Conservation (phyloP, 30 jellyfish, hydroid and myxozoan species). For the Aurelia aurita region DNA sequence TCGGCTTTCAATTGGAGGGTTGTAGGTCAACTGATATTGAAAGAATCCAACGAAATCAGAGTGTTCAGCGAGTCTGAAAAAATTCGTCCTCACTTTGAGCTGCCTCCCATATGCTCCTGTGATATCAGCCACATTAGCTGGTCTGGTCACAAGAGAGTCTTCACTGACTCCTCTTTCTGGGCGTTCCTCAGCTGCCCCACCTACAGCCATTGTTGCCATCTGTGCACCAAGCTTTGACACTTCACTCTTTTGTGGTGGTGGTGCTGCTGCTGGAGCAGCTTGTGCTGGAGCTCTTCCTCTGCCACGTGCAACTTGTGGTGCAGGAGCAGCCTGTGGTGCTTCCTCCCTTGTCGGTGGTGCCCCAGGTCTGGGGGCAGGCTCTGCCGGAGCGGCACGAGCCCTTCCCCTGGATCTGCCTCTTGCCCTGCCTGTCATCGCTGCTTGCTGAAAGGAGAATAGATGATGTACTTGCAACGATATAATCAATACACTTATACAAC, state of each 20-base stretch:
- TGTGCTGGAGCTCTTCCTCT: conserved; percentile 82
- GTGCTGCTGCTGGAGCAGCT: conserved; percentile 53
- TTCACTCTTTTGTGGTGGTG: conserved; percentile 59
- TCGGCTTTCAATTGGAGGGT: conserved; percentile 84
- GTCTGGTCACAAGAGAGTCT: conserved; percentile 35
- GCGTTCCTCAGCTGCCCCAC: conserved; percentile 48
- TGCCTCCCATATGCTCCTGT: conserved; percentile 70
- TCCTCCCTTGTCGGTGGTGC: conserved; percentile 75
- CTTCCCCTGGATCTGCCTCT: conserved; percentile 92
- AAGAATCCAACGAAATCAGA: conserved; percentile 64
- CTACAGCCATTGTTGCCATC: conserved; percentile 40
- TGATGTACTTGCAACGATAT: too few species aligned
- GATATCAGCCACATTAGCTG: conserved; percentile 17
- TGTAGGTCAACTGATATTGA: conserved; percentile 78
- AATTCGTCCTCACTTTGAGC: conserved; percentile 69
- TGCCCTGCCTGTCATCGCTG: conserved; percentile 92
- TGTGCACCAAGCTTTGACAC: conserved; percentile 58
- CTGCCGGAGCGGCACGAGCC: conserved; percentile 61
- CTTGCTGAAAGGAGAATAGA: too few species aligned
- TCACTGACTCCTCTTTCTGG: conserved; percentile 61
- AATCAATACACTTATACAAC: too few species aligned
- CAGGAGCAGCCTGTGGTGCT: conserved; percentile 60
- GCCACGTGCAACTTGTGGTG: conserved; percentile 79
- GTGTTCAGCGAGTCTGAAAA: conserved; percentile 53
- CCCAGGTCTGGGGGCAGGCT: conserved; percentile 82